Percentiles rank a stretch among this genome's conserved stretches.
Conservation (phyloP, 2,888 invertebrate genomes). For the Acleris literana region DNA sequence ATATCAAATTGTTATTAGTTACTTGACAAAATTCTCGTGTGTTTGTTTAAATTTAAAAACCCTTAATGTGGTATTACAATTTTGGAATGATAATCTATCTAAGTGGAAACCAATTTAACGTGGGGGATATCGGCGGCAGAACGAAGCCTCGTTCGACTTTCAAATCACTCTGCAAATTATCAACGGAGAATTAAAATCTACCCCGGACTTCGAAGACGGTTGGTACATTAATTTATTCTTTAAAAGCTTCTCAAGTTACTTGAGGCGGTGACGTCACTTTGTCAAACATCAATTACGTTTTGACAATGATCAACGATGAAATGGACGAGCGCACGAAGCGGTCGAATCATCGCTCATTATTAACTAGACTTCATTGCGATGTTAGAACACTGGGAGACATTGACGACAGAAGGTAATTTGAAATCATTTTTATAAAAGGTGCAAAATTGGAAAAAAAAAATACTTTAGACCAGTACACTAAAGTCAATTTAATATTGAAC, state of each 20-base stretch:
- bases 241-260: conserved; percentile 72
- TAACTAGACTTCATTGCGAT: conserved; percentile 37
- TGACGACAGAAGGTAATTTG: neutral
- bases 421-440: neutral
- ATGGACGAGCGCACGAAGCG: conserved; percentile 56
- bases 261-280: conserved; percentile 74
- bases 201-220: conserved; percentile 47
- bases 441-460: too few species aligned
- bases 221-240: conserved; percentile 70
- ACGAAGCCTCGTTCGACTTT: conserved; percentile 11
- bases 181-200: conserved; percentile 42
- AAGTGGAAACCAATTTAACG: conserved; percentile 2
- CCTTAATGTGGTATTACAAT: too few species aligned
- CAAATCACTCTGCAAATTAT: conserved; percentile 32
- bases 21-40: too few species aligned
- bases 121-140: neutral
- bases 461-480: too few species aligned
- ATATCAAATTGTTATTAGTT: too few species aligned
- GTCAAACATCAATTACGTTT: conserved; percentile 77
- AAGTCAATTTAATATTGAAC: too few species aligned
- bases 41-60: too few species aligned
- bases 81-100: neutral
- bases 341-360: conserved; percentile 47
- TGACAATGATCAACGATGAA: conserved; percentile 77
- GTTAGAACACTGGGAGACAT: conserved; percentile 23